A percentile compares a stretch with the other conserved stretches of the same genome.
Conservation (phyloP, 1,140 invertebrate genomes). For the Mya arenaria region DNA sequence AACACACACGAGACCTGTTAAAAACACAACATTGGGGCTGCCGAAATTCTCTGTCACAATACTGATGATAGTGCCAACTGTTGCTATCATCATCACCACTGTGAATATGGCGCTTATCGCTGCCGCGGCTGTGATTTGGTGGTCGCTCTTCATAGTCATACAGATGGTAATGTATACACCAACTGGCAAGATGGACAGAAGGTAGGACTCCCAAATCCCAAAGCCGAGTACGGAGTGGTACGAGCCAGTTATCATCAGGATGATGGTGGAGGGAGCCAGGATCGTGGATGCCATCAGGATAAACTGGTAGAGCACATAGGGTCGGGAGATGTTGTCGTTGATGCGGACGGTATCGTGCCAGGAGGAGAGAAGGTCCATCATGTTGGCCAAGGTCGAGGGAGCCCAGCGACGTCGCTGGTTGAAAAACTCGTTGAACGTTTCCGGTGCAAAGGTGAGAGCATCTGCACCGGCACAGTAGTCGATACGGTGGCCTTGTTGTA, state of each 20-base stretch:
- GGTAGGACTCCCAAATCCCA: constrained; percentile 74
- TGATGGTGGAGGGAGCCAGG: constrained; percentile 94
- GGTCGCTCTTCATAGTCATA: constrained; percentile 94
- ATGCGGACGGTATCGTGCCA: constrained; percentile 83
- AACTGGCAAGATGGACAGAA: constrained; percentile 78
- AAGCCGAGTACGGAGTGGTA: constrained; percentile 95
- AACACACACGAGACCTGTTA: constrained; percentile 82
- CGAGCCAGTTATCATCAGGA: constrained; percentile 98
- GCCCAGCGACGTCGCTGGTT: constrained; percentile 85
- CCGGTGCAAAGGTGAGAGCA: constrained; percentile 86
- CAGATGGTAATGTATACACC: constrained; percentile 90
- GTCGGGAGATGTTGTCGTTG: constrained; percentile 85
- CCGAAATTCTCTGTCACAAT: constrained; percentile 77
- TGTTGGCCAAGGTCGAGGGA: constrained; percentile 87
- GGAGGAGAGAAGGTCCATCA: constrained; percentile 85
- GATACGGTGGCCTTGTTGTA: constrained; percentile 86
- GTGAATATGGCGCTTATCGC: constrained; percentile 79
- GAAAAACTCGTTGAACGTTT: constrained; percentile 82
- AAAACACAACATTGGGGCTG: constrained; percentile 76
- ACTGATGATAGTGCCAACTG: constrained; percentile 77
- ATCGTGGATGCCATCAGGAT: constrained; percentile 94
- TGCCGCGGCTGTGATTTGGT: constrained; percentile 96
- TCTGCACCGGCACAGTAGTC: constrained; percentile 87
- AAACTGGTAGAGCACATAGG: constrained; percentile 83
- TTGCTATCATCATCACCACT: constrained; percentile 79